A percentile compares a stretch with the other conserved stretches of the same genome.
These are phyloP conservation scores for Eriosoma lanigerum DNA, from an alignment of 1,140 invertebrate species.

Conservation along the genomic window DNA sequence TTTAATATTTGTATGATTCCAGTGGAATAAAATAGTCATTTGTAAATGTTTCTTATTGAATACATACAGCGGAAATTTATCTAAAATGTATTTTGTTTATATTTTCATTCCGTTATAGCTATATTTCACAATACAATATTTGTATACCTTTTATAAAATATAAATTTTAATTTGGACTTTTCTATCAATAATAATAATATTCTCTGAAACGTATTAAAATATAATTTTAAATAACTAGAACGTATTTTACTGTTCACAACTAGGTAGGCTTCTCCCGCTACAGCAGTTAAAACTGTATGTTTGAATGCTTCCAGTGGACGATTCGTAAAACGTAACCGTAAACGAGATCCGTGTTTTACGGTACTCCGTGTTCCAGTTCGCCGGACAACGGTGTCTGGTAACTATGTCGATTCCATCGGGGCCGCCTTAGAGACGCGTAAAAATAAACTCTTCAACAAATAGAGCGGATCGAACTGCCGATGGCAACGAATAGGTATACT, in stretches of 20 bases:
- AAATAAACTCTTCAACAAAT: slow-evolving; percentile 34
- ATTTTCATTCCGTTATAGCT: too few species aligned
- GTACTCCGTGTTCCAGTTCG: slow-evolving; percentile 48
- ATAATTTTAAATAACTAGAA: not conserved
- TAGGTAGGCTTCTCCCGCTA: slow-evolving; percentile 1
- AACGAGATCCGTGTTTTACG: slow-evolving; percentile 49
- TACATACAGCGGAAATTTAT: not conserved
- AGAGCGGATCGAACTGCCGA: slow-evolving; percentile 32
- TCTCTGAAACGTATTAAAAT: too few species aligned
- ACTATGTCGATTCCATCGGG: slow-evolving; percentile 41
- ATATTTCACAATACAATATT: too few species aligned
- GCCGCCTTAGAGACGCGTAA: slow-evolving; percentile 19
- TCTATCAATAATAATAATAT: too few species aligned
- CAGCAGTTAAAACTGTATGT: slow-evolving; percentile 33
- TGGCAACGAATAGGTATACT: slow-evolving; percentile 41
- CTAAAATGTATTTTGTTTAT: too few species aligned
- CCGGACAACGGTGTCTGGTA: slow-evolving; percentile 52
- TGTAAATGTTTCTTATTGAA: too few species aligned
- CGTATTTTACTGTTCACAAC: slow-evolving; percentile 2
- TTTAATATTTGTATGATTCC: too few species aligned
- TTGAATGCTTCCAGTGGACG: slow-evolving; percentile 19
- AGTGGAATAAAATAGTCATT: too few species aligned
- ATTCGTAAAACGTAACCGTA: slow-evolving; percentile 40
- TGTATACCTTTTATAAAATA: too few species aligned
- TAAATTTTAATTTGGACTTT: too few species aligned